Evolutionary conservation across 2,113 vertebrate species (phyloP).

Genomic region (Indicator indicator): DNA sequence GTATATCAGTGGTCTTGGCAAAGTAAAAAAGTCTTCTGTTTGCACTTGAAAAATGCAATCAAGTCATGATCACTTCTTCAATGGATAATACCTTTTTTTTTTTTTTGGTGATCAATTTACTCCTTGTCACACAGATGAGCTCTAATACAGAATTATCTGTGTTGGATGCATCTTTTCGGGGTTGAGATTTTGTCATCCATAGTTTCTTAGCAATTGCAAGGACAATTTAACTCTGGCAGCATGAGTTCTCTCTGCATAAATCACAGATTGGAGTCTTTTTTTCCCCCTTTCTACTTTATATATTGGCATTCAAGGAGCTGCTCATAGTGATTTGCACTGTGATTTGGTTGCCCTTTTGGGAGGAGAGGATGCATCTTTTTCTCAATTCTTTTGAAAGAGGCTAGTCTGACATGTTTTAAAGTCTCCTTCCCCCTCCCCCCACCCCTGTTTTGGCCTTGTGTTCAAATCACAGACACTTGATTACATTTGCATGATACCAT

Average conservation of each 20-base stretch:
- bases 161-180: constrained; percentile 37
- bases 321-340: not conserved
- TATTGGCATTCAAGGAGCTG: not conserved
- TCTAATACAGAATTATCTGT: constrained; percentile 32
- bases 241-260: constrained; percentile 18
- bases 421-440: not conserved
- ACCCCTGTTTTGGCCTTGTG: not conserved
- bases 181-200: constrained; percentile 11
- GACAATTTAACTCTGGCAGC: constrained; percentile 53
- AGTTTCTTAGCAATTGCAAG: constrained; percentile 54
- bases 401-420: not conserved
- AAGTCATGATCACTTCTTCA: not conserved
- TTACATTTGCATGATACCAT: not conserved
- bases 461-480: not conserved
- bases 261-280: not conserved
- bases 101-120: not conserved
- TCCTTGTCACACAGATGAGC: constrained; percentile 16
- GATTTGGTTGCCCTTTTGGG: not conserved
- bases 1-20: not conserved
- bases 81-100: not conserved
- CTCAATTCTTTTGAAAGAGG: not conserved
- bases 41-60: constrained; percentile 26
- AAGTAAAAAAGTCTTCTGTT: constrained; percentile 12
- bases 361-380: not conserved
- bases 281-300: not conserved